These are phyloP conservation scores for Oreochromis niloticus DNA, from an alignment of 2,113 vertebrate genomes.

Conservation along the genomic window DNA sequence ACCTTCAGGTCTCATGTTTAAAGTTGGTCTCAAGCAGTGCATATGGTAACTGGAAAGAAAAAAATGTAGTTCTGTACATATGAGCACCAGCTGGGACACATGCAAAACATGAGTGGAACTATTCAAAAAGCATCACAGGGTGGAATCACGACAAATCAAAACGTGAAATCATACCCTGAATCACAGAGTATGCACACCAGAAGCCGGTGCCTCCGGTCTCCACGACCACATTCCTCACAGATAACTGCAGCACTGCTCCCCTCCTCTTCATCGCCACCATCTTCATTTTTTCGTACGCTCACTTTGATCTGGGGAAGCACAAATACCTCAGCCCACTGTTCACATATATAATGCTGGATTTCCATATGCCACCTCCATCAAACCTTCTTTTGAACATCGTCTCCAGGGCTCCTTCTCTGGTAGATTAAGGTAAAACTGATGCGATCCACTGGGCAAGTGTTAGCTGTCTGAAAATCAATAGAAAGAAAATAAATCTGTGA, in stretches of 20 bases:
- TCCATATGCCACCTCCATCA: background rate
- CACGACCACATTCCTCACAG: slow-evolving; percentile 58
- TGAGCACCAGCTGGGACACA: background rate
- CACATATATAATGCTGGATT: background rate
- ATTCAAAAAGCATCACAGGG: background rate
- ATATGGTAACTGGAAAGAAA: slow-evolving; percentile 32
- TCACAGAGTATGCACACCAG: slow-evolving; percentile 46
- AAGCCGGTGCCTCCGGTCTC: slow-evolving; percentile 23
- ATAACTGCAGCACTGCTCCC: background rate
- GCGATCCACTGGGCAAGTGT: slow-evolving; percentile 58
- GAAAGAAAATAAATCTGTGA: background rate
- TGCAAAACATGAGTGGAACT: background rate
- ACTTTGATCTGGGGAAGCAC: slow-evolving; percentile 36
- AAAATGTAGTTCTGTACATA: background rate
- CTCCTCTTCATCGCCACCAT: background rate
- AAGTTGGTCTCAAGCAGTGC: slow-evolving; percentile 26
- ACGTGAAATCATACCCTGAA: slow-evolving; percentile 26
- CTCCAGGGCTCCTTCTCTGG: slow-evolving; percentile 26
- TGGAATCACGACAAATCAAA: background rate
- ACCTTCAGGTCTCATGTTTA: background rate
- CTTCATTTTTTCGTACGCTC: background rate
- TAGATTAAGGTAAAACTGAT: slow-evolving; percentile 33
- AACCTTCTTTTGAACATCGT: slow-evolving; percentile 22
- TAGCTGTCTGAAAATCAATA: slow-evolving; percentile 20
- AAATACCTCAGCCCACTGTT: background rate